Conservation (phyloP, 2,888 invertebrate genomes). For the Ariolimax columbianus region DNA sequence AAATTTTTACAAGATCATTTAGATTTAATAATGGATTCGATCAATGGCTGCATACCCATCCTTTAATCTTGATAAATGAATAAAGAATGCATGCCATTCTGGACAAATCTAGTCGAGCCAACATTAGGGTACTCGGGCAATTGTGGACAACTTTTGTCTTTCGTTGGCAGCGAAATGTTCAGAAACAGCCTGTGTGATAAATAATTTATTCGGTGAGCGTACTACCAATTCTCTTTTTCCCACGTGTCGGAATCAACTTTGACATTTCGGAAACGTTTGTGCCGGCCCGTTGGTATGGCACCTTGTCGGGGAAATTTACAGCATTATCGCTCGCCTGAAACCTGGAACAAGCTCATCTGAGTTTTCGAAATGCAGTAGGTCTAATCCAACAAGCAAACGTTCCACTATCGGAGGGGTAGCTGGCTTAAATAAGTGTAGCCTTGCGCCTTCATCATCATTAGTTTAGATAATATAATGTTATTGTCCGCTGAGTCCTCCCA, state of each 20-base stretch:
- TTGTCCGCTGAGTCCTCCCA: no score
- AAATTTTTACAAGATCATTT: no score
- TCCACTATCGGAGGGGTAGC: background rate
- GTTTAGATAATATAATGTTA: no score
- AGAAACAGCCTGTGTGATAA: background rate
- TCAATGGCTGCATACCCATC: no score
- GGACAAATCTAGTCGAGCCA: background rate
- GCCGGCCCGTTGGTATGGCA: background rate
- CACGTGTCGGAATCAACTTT: slow-evolving; percentile 25
- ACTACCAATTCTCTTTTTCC: background rate
- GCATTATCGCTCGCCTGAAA: background rate
- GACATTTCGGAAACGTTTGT: slow-evolving; percentile 28
- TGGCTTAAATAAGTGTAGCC: background rate
- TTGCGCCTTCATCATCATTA: no score
- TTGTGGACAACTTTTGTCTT: background rate
- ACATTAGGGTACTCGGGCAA: background rate
- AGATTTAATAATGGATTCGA: no score
- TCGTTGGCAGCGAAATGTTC: background rate
- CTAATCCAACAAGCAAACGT: background rate
- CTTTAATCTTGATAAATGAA: background rate
- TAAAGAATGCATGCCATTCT: background rate
- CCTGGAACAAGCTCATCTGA: background rate
- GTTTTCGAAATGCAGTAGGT: background rate
- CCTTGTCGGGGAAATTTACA: background rate
- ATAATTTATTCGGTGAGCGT: slow-evolving; percentile 29